Conservation (phyloP, 2,888 invertebrate genomes). For the Deilephila porcellus region DNA sequence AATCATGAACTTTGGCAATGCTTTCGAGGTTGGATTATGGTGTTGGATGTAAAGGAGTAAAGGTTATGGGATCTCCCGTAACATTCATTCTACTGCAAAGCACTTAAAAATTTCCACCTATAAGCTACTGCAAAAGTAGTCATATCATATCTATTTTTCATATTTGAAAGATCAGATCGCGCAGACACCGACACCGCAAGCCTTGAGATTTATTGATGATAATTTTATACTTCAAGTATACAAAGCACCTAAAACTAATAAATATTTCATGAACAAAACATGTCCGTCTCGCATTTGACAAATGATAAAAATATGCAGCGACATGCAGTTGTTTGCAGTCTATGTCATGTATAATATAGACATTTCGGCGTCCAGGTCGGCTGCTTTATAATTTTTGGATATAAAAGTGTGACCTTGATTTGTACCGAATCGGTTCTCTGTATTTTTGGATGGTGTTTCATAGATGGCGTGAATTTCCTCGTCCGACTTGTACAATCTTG, state of each 20-base stretch:
- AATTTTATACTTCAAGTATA: constrained; percentile 64
- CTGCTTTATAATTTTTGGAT: constrained; percentile 51
- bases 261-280: constrained; percentile 62
- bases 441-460: too few relatives aligned
- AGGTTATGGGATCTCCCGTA: too few relatives aligned
- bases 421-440: neutral
- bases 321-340: constrained; percentile 76
- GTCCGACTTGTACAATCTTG: neutral
- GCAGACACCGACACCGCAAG: constrained; percentile 33
- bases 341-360: constrained; percentile 66
- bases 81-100: too few relatives aligned
- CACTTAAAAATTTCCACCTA: neutral
- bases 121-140: neutral
- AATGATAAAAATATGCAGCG: constrained; percentile 52
- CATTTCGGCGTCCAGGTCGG: constrained; percentile 70
- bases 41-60: too few relatives aligned
- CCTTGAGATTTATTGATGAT: constrained; percentile 69
- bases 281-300: constrained; percentile 63
- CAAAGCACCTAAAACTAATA: constrained; percentile 57
- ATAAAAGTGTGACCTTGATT: constrained; percentile 56
- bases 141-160: neutral
- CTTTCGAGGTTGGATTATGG: too few relatives aligned
- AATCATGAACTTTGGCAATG: too few relatives aligned
- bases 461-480: constrained; percentile 10
- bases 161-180: neutral